phyloP scores from a whole-genome alignment of 2,113 vertebrate genomes.

The Condylura cristata region DNA sequence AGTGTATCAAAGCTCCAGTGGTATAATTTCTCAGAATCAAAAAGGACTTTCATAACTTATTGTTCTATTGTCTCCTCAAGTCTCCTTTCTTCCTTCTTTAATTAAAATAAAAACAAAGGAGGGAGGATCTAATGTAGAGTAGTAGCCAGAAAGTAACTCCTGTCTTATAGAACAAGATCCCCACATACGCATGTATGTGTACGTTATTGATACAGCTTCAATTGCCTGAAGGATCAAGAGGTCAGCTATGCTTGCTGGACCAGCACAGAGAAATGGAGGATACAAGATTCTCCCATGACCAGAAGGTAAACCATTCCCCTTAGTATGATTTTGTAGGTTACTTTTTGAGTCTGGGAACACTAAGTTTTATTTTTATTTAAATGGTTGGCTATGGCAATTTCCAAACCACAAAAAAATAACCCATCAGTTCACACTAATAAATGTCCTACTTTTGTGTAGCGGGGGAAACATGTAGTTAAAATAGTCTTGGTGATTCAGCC shows the following conservation, averaged over 20 bases:
- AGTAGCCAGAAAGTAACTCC: background rate
- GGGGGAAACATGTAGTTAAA: background rate
- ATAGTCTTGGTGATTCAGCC: background rate
- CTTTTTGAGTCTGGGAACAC: background rate
- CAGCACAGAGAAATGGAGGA: background rate
- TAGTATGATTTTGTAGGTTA: background rate
- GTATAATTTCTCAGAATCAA: background rate
- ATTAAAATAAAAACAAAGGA: background rate
- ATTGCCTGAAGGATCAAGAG: background rate
- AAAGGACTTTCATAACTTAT: background rate
- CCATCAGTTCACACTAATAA: background rate
- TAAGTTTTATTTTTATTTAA: background rate
- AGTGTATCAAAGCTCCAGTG: rapidly evolving
- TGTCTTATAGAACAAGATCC: background rate
- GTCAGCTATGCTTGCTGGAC: background rate
- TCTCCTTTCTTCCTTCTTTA: background rate
- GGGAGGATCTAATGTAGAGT: background rate
- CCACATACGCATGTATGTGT: background rate
- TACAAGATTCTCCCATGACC: too few relatives aligned
- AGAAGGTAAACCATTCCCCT: background rate
- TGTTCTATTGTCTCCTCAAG: background rate
- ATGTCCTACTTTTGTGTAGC: background rate
- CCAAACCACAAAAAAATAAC: background rate
- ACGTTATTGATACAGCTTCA: background rate
- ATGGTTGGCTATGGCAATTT: background rate